Evolutionary conservation across 2,888 invertebrate species (phyloP), one percentile per base, ranked within the genome.

Genomic region (Euproctis similis): DNA sequence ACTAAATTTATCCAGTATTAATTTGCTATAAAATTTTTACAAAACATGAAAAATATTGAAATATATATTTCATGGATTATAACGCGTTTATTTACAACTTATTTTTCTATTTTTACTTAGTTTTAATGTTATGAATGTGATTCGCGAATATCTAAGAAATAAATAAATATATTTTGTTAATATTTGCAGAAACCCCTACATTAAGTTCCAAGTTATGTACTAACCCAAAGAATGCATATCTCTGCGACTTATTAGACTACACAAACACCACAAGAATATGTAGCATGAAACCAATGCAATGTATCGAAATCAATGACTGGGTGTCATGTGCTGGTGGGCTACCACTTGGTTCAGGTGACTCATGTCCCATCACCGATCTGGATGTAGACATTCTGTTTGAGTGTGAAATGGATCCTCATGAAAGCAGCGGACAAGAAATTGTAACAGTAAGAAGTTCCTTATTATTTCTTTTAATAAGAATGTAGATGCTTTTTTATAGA

Each of bases 181-280:
- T 26, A 23, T 27, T 74, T 76, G 18, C 70, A 84, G 82, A 84
- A 71, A 81, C 82, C 19, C 82, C 82, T 24, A 81, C 82, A 28
- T 50, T 87, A 24, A 87, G 86, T 53, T 87, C 87, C 16, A 75
- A 74, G 47, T 58, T 87, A 7, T 87, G 88, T 48, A 75, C 66
- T 28, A 87, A 87, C 57, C 86, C 85, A 28, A 81, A 71, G 50
- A 74, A 78, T 60, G 87, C 87, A 34, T 87, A 85, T 57, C 70
- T 89, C 4, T 89, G 89, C 57, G 90, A 91, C 63, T 70, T 92
- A 8, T 44, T 84, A 30, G 84, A 84, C 38, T 82, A 82, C 32
- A 84, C 84, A 11, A 80, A 80, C 40, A 60, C 80, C 1, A 80
- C 81, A 14, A 63, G 84, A 27, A 76, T 84, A 49, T 84, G 84